Evolutionary conservation across 2,113 vertebrate genomes (phyloP), one percentile per base, ranked within the genome.

Genomic region (Macrotus californicus): DNA sequence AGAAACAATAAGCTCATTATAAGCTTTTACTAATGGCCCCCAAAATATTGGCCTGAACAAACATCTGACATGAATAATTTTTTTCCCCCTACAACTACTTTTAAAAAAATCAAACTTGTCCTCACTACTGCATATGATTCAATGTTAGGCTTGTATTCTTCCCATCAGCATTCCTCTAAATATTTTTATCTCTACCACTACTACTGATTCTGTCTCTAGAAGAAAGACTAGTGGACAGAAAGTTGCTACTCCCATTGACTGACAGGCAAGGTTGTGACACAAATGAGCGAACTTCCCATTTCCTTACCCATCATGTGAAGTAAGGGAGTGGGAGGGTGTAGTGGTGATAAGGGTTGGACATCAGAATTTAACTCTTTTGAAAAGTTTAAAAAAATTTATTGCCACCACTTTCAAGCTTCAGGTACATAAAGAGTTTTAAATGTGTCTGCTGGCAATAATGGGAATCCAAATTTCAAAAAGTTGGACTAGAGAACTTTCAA

Each of bases 291-390:
- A 41, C 8, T 36, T 1, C 11, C 21, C 8, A 4, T 19, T 29
- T 19, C 7, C 3, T 80, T 54, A 14, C 36, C 22, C 3, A 34
- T 76, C 84, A 52, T 8, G 1, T 52, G 18, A 87, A 88, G 29
- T 50, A 43, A 7, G 0, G 2, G 22, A 24, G 15, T 13, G 2
- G 14, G 31, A 21, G 41, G 41, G 0, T 21, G 29, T 26, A 7
- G 10, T 77, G 39, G 2, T 34, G 21, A 26, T 48, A 93, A 76
- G 21, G 3, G 4, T 54, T 76, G 2, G 1, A 14, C 8, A 88
- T 77, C 50, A 46, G 11, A 81, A 59, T 70, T 77, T 3, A 81
- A 67, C 3, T 48, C 3, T 61, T 93, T 80, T 77, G 79, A 82
- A 87, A 87, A 61, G 6, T 29, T 72, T 54, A 21, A 39, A 15